Evolutionary conservation across 2,113 vertebrate species (phyloP).

Genomic region (Misgurnus anguillicaudatus): DNA sequence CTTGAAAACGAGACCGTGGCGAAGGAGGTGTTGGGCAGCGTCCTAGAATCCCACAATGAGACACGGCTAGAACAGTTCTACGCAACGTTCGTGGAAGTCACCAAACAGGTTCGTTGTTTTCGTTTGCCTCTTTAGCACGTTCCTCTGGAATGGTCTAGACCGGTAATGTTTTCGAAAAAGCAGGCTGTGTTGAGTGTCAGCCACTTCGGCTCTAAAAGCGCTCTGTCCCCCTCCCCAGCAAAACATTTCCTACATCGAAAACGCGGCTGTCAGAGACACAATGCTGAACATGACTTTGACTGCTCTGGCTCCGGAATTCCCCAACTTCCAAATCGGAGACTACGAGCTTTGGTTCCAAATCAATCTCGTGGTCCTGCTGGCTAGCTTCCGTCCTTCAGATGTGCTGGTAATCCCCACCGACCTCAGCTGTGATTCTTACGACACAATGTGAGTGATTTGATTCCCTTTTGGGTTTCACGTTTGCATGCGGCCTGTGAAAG

Average conservation of each 20-base stretch:
- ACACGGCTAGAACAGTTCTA: too few relatives aligned
- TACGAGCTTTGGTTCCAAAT: slow-evolving; percentile 58
- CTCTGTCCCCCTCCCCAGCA: neutral
- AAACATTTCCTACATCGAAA: slow-evolving; percentile 23
- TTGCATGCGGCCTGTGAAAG: too few relatives aligned
- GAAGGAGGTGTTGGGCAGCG: too few relatives aligned
- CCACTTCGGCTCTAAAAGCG: neutral
- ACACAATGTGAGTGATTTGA: slow-evolving; percentile 55
- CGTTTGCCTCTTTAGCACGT: neutral
- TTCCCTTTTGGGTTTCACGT: slow-evolving; percentile 4
- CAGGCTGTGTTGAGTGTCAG: too few relatives aligned
- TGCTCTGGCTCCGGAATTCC: slow-evolving; percentile 50
- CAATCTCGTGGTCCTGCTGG: slow-evolving; percentile 54
- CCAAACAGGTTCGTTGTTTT: neutral
- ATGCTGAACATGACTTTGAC: slow-evolving; percentile 57
- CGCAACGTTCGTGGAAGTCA: too few relatives aligned
- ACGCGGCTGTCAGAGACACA: neutral
- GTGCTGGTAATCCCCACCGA: slow-evolving; percentile 54
- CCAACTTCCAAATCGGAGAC: slow-evolving; percentile 46
- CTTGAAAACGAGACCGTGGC: too few relatives aligned
- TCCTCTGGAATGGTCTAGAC: neutral
- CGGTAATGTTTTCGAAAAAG: neutral
- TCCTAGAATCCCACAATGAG: too few relatives aligned
- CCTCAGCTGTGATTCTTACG: slow-evolving; percentile 59
- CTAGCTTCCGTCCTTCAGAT: slow-evolving; percentile 45